A percentile compares a stretch with the other conserved stretches of the same genome.
These are phyloP conservation scores for Anser cygnoides DNA, from an alignment of 2,113 vertebrate species.

Conservation along the genomic window DNA sequence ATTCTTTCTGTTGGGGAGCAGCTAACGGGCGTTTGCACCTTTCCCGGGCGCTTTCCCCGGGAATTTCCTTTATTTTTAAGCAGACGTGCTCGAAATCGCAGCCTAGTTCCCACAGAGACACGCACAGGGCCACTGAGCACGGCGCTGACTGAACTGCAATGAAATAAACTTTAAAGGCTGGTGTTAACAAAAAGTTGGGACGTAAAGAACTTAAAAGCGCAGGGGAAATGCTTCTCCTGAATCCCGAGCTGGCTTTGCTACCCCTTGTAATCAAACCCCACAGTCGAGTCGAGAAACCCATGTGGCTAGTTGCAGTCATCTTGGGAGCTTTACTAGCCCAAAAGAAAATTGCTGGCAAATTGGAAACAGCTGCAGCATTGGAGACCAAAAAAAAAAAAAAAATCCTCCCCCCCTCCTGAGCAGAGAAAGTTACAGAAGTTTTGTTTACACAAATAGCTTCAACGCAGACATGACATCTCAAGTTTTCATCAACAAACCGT, in stretches of 20 bases:
- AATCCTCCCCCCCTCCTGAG: background rate
- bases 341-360: slow-evolving; percentile 79
- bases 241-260: background rate
- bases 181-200: background rate
- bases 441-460: slow-evolving; percentile 33
- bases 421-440: slow-evolving; percentile 56
- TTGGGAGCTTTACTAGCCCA: slow-evolving; percentile 73
- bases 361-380: slow-evolving; percentile 65
- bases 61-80: background rate
- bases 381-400: background rate
- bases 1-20: background rate
- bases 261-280: slow-evolving; percentile 45
- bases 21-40: rapidly evolving
- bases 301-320: slow-evolving; percentile 67
- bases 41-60: rapidly evolving
- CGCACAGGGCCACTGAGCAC: background rate
- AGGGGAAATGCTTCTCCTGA: background rate
- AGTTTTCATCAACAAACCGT: background rate
- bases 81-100: background rate
- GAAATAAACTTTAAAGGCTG: background rate
- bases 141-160: background rate
- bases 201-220: background rate
- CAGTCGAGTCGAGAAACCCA: slow-evolving; percentile 14
- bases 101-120: background rate
- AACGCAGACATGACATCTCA: background rate